Percentiles rank a stretch among this genome's conserved stretches.
Evolutionary conservation across 2,797 vertebrate genomes (phyloP).

Genomic region (Alauda arvensis): DNA sequence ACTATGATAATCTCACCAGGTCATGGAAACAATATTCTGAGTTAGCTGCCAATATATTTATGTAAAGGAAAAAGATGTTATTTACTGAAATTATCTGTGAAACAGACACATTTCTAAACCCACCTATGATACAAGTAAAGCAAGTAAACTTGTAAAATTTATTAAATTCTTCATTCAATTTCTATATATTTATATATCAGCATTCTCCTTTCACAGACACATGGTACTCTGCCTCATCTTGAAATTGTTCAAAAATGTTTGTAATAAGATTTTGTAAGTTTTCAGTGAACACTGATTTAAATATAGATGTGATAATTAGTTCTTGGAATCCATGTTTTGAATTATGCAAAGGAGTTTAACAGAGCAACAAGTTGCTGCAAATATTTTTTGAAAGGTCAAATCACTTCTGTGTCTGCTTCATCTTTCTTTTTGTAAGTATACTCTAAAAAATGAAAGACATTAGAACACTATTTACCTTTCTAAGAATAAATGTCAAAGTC

Average conservation of each 20-base stretch:
- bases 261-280: not conserved
- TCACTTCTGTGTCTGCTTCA: not conserved
- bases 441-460: slow-evolving; percentile 34
- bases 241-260: not conserved
- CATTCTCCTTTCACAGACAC: not conserved
- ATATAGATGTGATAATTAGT: slow-evolving; percentile 11
- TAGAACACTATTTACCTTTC: slow-evolving; percentile 57
- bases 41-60: not conserved
- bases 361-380: slow-evolving; percentile 15
- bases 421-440: slow-evolving; percentile 20
- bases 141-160: too few species aligned
- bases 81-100: not conserved
- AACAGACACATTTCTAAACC: not conserved
- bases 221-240: not conserved
- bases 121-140: not conserved
- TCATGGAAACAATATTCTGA: not conserved
- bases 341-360: slow-evolving; percentile 1
- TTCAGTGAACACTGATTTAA: not conserved
- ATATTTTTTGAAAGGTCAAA: slow-evolving; percentile 50
- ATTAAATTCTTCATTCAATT: not conserved
- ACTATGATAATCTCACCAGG: not conserved
- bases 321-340: slow-evolving; percentile 24
- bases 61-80: not conserved
- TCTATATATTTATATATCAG: not conserved
- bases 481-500: slow-evolving; percentile 67